phyloP scores from a whole-genome alignment of 2,888 invertebrate genomes.

The Rhimphoctona megacephalus region DNA sequence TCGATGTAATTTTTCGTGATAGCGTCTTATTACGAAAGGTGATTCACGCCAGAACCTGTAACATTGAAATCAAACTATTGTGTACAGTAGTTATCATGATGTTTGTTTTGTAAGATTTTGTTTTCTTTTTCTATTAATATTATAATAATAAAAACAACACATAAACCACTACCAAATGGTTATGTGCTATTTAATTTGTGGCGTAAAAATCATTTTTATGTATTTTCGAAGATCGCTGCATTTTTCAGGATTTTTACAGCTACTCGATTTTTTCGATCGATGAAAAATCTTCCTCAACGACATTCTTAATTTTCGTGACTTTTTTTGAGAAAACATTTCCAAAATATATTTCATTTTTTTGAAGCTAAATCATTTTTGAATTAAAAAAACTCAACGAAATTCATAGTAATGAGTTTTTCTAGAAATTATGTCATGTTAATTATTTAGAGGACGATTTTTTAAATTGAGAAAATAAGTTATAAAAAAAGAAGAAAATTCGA shows the following conservation, averaged over 20 bases:
- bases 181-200: constrained; percentile 21
- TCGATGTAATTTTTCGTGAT: constrained; percentile 33
- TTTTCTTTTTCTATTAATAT: constrained; percentile 79
- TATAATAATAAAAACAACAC: constrained; percentile 71
- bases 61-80: constrained; percentile 69
- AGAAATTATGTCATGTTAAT: no score
- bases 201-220: not conserved
- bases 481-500: no score
- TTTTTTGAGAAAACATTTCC: not conserved
- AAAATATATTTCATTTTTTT: not conserved
- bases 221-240: not conserved
- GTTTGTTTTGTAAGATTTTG: constrained; percentile 79
- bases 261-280: not conserved
- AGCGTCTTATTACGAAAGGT: constrained; percentile 18
- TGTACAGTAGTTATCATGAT: constrained; percentile 79
- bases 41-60: constrained; percentile 63
- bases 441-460: no score
- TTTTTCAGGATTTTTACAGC: not conserved
- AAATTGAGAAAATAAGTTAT: no score
- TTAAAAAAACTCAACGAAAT: not conserved
- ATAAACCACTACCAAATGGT: constrained; percentile 56
- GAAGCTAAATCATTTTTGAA: not conserved
- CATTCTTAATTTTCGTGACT: not conserved
- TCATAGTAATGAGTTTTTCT: no score
- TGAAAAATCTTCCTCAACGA: not conserved